Conservation (phyloP, 2,888 invertebrate species). For the Laspeyria flexula region DNA sequence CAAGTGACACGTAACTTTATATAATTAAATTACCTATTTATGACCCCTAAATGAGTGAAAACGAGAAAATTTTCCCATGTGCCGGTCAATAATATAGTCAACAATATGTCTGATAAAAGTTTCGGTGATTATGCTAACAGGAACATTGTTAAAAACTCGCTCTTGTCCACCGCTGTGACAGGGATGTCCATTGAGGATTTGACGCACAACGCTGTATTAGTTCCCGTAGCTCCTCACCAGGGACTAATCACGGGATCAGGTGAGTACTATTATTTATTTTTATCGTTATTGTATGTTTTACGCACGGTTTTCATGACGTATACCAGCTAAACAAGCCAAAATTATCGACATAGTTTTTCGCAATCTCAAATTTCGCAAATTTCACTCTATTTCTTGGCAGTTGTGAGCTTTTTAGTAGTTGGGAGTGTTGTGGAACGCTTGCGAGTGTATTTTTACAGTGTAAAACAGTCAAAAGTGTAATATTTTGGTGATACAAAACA, state of each 20-base stretch:
- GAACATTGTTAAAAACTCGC: conserved; percentile 87
- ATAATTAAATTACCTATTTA: conserved; percentile 81
- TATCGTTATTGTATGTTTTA: conserved; percentile 54
- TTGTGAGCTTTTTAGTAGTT: conserved; percentile 20
- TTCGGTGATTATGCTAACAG: conserved; percentile 75
- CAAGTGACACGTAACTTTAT: conserved; percentile 84
- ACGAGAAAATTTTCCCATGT: conserved; percentile 69
- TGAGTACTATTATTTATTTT: conserved; percentile 75
- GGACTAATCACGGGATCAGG: conserved; percentile 72
- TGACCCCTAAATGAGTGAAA: conserved; percentile 83
- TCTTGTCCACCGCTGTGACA: conserved; percentile 90
- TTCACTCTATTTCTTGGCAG: conserved; percentile 30
- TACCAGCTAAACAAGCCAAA: conserved; percentile 49
- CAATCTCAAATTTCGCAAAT: conserved; percentile 54
- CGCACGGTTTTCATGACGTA: conserved; percentile 60
- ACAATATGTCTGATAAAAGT: conserved; percentile 79
- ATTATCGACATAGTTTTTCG: conserved; percentile 47
- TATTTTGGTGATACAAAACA: conserved; percentile 8
- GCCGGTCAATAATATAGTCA: conserved; percentile 59
- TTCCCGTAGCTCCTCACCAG: conserved; percentile 86
- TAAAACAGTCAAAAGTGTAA: conserved; percentile 8
- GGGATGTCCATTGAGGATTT: conserved; percentile 91
- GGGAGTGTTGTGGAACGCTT: conserved; percentile 17
- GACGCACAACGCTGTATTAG: conserved; percentile 89
- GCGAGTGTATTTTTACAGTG: conserved; percentile 4